Evolutionary conservation across 2,113 vertebrate genomes (phyloP), one percentile per base, ranked within the genome.

Genomic region (Nerophis lumbriciformis): DNA sequence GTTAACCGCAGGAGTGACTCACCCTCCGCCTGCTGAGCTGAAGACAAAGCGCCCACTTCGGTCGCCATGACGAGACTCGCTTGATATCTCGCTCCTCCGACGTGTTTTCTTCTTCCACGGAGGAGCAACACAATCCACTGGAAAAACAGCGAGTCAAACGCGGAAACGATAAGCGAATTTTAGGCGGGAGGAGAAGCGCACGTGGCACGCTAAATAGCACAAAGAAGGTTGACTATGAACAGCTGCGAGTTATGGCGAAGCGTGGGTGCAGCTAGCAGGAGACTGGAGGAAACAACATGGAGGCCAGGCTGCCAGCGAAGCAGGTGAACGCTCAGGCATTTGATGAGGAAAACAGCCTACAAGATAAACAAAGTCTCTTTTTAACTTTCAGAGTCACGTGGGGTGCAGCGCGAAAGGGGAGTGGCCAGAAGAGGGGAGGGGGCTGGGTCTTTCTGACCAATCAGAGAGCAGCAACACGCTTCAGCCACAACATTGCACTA

Each of bases 381-480:
- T 90, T 90, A 91, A 91, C 89, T 91, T 91, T 82, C 80, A 77
- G 75, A 64, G 80, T 90, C 89, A 91, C 86, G 80, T 86, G 89
- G 66, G 28, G 8, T 8, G 6, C 67, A 80, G 53, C 67, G 61
- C 68, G 73, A 50, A 59, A 4, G 52, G 50, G 73, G 80, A 88
- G 62, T 88, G 87, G 87, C 77, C 49, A 59, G 49, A 0, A 4
- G 12, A 58, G 67, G 71, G 84, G 85, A 80, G 82, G 85, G 89
- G 69, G 73, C 72, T 77, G 59, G 73, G 61, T 64, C 5, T 0
- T 2, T 19, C 58, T 12, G 68, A 59, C 89, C 84, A 89, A 89
- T 88, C 81, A 85, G 28, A 73, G 50, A 58, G 63, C 70, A 61
- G 60, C 14, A 47, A 16, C 8, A 56, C 6, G 36, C 36, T 11